A percentile compares a stretch with the other conserved stretches of the same genome.
Conservation (phyloP, 2,113 vertebrate species). For the Planiliza haematocheilus region DNA sequence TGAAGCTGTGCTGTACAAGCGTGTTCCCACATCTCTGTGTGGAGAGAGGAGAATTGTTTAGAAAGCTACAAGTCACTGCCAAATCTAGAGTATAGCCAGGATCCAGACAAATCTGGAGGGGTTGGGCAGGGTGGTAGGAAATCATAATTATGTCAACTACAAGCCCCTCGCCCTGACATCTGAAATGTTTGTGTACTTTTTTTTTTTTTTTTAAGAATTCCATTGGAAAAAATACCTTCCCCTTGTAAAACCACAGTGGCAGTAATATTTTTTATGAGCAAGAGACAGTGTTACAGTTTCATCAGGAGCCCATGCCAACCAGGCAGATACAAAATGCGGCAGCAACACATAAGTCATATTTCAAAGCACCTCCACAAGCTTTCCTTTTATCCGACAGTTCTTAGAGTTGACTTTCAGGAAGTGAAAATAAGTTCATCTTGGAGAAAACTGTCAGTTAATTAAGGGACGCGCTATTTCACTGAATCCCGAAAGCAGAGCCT, state of each 20-base stretch:
- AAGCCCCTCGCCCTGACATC: conserved; percentile 1
- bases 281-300: neutral
- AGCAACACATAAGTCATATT: neutral
- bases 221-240: neutral
- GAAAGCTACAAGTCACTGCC: neutral
- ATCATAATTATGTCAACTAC: conserved; percentile 4
- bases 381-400: neutral
- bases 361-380: neutral
- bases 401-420: neutral
- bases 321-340: conserved; percentile 1
- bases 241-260: neutral
- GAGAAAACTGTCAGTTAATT: neutral
- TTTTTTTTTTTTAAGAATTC: neutral
- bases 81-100: neutral
- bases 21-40: neutral
- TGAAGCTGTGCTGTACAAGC: neutral
- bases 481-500: conserved; percentile 6
- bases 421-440: no score
- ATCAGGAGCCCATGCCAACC: neutral
- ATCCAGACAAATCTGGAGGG: neutral
- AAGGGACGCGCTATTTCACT: neutral
- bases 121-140: neutral
- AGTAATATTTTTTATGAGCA: neutral
- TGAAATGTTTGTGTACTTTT: no score
- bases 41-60: neutral